A percentile compares a stretch with the other conserved stretches of the same genome.
These are phyloP conservation scores for Platysteira castanea DNA, from an alignment of 2,113 vertebrate genomes.

Conservation along the genomic window DNA sequence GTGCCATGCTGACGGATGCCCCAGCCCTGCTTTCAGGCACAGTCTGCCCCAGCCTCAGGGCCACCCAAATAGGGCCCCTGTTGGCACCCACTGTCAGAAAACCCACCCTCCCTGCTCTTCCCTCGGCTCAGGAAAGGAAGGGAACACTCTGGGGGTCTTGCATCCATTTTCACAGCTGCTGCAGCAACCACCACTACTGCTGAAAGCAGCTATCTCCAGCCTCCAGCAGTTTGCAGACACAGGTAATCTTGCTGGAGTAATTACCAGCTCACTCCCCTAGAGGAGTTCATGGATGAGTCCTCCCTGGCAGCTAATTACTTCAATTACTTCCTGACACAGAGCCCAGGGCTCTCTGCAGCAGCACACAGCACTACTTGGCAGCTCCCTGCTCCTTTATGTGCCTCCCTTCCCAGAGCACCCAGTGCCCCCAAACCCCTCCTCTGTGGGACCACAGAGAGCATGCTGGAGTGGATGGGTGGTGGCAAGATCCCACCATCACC, in stretches of 20 bases:
- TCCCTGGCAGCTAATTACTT: constrained; percentile 44
- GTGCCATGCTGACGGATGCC: not conserved
- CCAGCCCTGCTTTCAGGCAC: not conserved
- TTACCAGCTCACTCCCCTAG: constrained; percentile 21
- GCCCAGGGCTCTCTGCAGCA: not conserved
- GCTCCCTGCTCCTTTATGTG: not conserved
- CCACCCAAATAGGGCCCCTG: not conserved
- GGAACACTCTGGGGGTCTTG: not conserved
- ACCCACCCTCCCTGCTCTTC: not conserved
- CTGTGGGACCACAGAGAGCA: not conserved
- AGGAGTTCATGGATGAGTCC: constrained; percentile 5
- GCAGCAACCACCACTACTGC: not conserved
- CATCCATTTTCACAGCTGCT: not conserved
- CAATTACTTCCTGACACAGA: constrained; percentile 29
- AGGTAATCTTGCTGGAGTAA: constrained; percentile 41
- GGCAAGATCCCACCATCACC: not conserved
- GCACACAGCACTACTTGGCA: not conserved
- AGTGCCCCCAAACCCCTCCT: not conserved
- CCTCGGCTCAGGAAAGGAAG: not conserved
- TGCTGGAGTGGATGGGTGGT: accelerated
- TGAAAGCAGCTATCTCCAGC: not conserved
- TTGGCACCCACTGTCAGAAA: not conserved
- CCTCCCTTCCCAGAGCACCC: not conserved
- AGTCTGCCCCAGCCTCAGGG: not conserved
- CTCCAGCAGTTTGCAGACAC: not conserved